Base-by-base conservation (phyloP, 92 coral and sea anemone genomes). In the Porites divaricata region DNA sequence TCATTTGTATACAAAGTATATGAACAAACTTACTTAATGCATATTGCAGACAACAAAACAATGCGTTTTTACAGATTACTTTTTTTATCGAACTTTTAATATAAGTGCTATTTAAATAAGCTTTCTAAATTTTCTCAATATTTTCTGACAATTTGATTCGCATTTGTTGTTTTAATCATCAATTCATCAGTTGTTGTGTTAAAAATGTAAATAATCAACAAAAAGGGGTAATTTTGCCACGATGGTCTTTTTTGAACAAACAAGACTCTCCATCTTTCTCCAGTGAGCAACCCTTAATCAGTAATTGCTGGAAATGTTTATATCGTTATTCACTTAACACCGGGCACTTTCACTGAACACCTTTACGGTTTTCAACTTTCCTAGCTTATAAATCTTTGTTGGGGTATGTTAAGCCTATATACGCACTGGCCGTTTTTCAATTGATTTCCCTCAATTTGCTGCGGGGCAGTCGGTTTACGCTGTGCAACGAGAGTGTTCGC, bases 1-100 rank as follows among this genome's bases (percentile, higher is more conserved):
- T 78, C 24, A 12, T 25, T 17, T 8, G 9, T 73, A 73, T 73
- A 73, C 77, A 73, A 21, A 52, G 80, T 58, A 59, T 80, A 80
- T 69, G 7, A 24, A 12, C 26, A 63, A 80, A 22, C 22, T 66
- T 67, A 68, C 64, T 68, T 5, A 41, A 66, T 52, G 83, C 83
- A 52, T 16, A 79, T 79, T 79, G 73, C 83, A 79, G 52, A 41
- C 67, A 52, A 45, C 83, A 22, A 58, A 51, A 35, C 45, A 73
- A 25, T 9, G 12, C 62, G 62, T 52, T 52, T 21, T 73, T 9
- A 15, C 16, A 54, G 16, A 54, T 54, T 54, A 11, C 5, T 53
- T 53, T 53, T 53, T 53, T 53, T 10, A 53, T 14, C 58, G 58
- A 8, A 53, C 58, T 8, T 14, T 14, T 53, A n/a, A n/a, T n/a